Base-by-base conservation (phyloP, 2,797 vertebrate genomes). In the Etheostoma perlongum region DNA sequence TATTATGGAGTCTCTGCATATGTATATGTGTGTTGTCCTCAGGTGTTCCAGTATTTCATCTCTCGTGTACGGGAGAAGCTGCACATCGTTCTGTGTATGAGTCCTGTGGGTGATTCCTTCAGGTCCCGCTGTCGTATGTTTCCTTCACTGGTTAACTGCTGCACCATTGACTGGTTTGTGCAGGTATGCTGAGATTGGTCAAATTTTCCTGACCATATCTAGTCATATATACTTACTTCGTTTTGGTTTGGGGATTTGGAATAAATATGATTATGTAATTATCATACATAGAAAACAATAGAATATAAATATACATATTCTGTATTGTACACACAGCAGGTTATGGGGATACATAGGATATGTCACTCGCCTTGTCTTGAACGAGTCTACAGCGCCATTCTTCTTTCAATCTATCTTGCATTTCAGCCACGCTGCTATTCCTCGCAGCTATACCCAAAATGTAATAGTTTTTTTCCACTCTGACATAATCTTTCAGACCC, bases 151-250 rank as follows among this genome's bases (percentile, higher is more conserved):
- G 96, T 97, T 78, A 97, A 97, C 83, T 96, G 95, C 90, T 97
- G 96, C 73, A 96, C 95, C 72, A 97, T 97, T 51, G 95, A 97
- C 82, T 97, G 95, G 95, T 97, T 97, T 93, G 95, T 96, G 42
- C 94, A 96, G 96, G 96, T 97, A 65, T 54, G 91, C 69, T 30
- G 2, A 59, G 14, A 62, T 12, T 25, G 10, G 27, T 67, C 2
- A 12, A 2, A 7, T 58, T 46, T 30, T 51, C 70, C 18, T 64
- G 6, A 33, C 23, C 44, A 57, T 23, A 42, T 18, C n/a, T 48
- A 21, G 40, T 59, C 3, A 57, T 18, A 21, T 16, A 42, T 19
- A 27, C 6, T 52, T n/a, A 12, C 1, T 48, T 76, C 48, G 13
- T 16, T 62, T 76, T 62, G 14, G 13, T 62, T 21, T 52, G 3